Percentiles rank a stretch among this genome's conserved stretches.
Evolutionary conservation across 1,140 invertebrate species (phyloP).

Genomic region (Trichonephila clavata): DNA sequence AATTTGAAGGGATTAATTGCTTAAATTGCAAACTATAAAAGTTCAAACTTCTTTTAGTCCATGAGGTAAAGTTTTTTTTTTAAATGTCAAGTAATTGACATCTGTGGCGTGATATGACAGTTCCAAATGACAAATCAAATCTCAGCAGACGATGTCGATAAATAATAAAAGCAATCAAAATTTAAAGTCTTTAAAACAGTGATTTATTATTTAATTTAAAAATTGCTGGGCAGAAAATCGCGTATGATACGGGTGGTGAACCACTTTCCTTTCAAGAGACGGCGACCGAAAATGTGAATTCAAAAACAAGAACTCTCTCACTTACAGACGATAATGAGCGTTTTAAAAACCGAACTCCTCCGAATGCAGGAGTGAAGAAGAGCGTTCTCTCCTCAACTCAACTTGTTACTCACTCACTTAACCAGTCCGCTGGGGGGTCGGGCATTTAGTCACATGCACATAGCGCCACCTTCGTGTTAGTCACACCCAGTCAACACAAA

Average conservation of each 20-base stretch:
- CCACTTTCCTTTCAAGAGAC: neutral
- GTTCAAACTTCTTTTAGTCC: neutral
- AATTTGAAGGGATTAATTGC: neutral
- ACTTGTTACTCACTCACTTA: constrained; percentile 74
- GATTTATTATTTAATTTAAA: too few species aligned
- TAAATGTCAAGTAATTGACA: neutral
- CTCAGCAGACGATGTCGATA: neutral
- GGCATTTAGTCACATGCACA: constrained; percentile 72
- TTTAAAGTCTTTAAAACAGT: too few species aligned
- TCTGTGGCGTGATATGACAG: neutral
- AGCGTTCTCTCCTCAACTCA: constrained; percentile 65
- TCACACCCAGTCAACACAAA: constrained; percentile 74
- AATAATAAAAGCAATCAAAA: neutral
- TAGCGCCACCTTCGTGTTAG: constrained; percentile 72
- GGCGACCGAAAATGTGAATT: neutral
- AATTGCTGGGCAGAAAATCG: too few species aligned
- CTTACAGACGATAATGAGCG: constrained; percentile 43
- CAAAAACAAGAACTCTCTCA: neutral
- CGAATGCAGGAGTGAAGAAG: constrained; percentile 46
- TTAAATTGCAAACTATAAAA: neutral
- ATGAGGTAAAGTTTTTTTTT: too few species aligned
- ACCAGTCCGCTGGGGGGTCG: constrained; percentile 58
- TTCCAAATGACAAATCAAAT: neutral
- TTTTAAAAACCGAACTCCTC: constrained; percentile 49
- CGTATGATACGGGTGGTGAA: neutral